These are phyloP conservation scores for Cephus rjabovi DNA, from an alignment of 2,888 invertebrate genomes.

Conservation along the genomic window DNA sequence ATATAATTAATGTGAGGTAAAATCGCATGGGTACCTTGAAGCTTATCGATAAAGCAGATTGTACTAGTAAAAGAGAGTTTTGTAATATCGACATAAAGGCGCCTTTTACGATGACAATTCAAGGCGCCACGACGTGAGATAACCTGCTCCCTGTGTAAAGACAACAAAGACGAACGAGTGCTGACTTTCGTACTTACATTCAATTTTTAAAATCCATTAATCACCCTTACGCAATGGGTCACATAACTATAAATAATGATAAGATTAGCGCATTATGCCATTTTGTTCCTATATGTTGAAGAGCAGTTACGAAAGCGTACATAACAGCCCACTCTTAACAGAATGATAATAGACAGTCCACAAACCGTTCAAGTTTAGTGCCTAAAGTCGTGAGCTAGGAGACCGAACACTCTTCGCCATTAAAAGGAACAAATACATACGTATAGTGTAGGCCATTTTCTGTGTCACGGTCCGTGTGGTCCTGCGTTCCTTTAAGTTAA, in stretches of 20 bases:
- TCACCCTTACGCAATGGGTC: background rate
- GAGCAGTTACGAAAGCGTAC: background rate
- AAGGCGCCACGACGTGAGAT: background rate
- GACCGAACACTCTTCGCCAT: background rate
- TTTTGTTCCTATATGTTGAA: background rate
- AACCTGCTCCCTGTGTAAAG: background rate
- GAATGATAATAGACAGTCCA: conserved; percentile 18
- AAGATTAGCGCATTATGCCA: conserved; percentile 27
- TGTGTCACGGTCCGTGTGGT: background rate
- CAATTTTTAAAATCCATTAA: conserved; percentile 6
- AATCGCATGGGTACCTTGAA: background rate
- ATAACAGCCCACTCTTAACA: background rate
- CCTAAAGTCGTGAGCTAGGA: background rate
- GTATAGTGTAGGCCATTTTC: background rate
- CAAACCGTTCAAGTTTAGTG: conserved; percentile 10
- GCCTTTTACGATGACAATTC: background rate
- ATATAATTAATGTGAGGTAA: background rate
- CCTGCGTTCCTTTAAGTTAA: conserved; percentile 1
- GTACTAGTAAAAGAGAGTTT: background rate
- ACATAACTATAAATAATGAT: conserved; percentile 24
- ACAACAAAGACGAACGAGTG: background rate
- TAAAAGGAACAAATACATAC: background rate
- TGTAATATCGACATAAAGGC: background rate
- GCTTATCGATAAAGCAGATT: background rate
- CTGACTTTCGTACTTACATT: background rate